Percentiles rank a stretch among this genome's conserved stretches.
Conservation (phyloP, 2,888 invertebrate species). For the Sphecodes monilicornis region DNA sequence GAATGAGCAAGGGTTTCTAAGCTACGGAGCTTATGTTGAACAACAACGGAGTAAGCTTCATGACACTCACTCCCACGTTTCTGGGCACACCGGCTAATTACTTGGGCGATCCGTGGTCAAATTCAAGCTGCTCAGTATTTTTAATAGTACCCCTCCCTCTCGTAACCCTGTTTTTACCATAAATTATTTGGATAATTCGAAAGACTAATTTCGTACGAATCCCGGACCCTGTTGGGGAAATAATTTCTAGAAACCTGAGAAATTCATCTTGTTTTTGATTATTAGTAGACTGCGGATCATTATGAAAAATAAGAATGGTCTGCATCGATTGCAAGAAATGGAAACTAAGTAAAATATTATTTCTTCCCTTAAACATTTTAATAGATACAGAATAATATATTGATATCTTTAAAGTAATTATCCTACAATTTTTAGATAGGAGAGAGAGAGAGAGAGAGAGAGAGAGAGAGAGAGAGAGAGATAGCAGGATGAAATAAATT, state of each 20-base stretch:
- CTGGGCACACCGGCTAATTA: neutral
- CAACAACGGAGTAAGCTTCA: neutral
- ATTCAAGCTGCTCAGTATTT: neutral
- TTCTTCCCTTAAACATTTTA: too few relatives aligned
- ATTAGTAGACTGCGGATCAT: too few relatives aligned
- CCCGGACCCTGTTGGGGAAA: neutral
- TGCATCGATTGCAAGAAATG: too few relatives aligned
- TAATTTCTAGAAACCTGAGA: neutral
- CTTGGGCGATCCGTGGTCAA: neutral
- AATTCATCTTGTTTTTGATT: too few relatives aligned
- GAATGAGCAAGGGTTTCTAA: neutral
- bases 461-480: neutral
- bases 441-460: too few relatives aligned
- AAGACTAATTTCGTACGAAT: neutral
- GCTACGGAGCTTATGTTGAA: slow-evolving; percentile 9
- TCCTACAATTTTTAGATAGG: too few relatives aligned
- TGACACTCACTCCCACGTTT: neutral
- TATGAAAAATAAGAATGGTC: too few relatives aligned
- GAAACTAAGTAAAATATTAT: too few relatives aligned
- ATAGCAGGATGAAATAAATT: neutral
- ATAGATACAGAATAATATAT: too few relatives aligned
- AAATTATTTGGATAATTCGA: neutral
- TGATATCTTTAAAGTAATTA: too few relatives aligned
- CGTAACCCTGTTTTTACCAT: neutral
- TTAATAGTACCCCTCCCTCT: neutral